Conservation (phyloP, 2,797 vertebrate species). For the Eutrigla gurnardus region DNA sequence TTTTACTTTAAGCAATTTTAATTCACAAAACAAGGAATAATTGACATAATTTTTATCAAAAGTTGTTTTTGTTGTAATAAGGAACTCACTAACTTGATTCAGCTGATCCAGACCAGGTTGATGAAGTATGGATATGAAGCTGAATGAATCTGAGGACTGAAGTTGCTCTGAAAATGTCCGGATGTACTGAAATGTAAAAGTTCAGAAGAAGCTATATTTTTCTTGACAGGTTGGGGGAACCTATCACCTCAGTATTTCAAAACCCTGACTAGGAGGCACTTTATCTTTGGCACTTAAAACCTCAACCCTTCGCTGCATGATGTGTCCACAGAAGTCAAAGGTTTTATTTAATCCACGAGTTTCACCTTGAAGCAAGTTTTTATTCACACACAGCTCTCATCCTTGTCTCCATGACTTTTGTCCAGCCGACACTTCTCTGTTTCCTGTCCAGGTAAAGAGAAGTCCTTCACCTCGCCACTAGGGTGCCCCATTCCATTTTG, state of each 20-base stretch:
- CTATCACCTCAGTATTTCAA: constrained; percentile 1
- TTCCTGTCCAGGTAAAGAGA: constrained; percentile 72
- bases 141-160: background rate
- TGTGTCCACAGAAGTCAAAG: constrained; percentile 11
- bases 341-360: background rate
- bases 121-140: background rate
- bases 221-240: background rate
- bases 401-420: constrained; percentile 30
- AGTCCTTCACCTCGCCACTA: constrained; percentile 75
- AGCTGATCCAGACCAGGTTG: background rate
- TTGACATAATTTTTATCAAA: background rate
- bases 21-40: background rate
- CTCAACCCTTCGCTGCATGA: constrained; percentile 3
- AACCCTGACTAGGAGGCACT: constrained; percentile 47
- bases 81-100: background rate
- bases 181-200: background rate
- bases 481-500: constrained; percentile 76
- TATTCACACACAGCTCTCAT: constrained; percentile 71
- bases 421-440: constrained; percentile 44
- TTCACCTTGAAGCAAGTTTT: background rate
- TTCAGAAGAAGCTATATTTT: background rate
- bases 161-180: background rate
- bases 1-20: background rate
- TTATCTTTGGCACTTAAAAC: constrained; percentile 51
- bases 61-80: background rate